These are phyloP conservation scores for Sinocyclocheilus anophthalmus DNA, from an alignment of 2,113 vertebrate genomes.

Conservation along the genomic window DNA sequence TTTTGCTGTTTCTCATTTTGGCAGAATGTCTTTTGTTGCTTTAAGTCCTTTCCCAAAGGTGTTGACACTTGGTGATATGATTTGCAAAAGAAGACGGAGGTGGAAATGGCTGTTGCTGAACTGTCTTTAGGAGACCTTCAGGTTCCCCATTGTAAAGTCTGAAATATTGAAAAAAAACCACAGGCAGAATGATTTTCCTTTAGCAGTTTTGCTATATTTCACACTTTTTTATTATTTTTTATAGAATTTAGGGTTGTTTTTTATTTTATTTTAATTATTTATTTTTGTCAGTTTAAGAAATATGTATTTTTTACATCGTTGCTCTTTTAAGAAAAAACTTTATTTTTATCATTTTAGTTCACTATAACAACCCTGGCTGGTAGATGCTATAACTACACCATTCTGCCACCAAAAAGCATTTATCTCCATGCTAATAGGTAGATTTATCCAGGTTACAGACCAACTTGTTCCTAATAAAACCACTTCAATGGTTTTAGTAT, in stretches of 20 bases:
- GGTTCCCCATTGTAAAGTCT: neutral
- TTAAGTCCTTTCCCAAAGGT: neutral
- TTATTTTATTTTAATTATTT: no score
- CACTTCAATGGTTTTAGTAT: neutral
- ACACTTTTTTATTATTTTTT: conserved; percentile 65
- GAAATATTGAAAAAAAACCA: neutral
- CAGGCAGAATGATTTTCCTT: neutral
- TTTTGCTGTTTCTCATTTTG: conserved; percentile 51
- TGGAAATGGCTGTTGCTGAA: conserved; percentile 4
- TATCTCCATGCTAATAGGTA: neutral
- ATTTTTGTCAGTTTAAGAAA: no score
- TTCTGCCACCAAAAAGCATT: neutral
- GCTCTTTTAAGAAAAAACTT: no score
- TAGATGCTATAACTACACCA: neutral
- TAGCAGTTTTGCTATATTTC: neutral
- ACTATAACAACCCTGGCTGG: no score
- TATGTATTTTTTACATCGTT: no score
- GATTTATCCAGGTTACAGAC: neutral
- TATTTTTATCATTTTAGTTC: no score
- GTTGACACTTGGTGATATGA: conserved; percentile 1
- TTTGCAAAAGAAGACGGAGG: neutral
- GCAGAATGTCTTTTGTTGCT: conserved; percentile 18
- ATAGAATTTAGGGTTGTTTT: conserved; percentile 55
- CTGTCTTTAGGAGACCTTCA: neutral
- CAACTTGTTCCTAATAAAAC: neutral